Conservation (phyloP, 2,113 vertebrate species). For the Sylvia atricapilla region DNA sequence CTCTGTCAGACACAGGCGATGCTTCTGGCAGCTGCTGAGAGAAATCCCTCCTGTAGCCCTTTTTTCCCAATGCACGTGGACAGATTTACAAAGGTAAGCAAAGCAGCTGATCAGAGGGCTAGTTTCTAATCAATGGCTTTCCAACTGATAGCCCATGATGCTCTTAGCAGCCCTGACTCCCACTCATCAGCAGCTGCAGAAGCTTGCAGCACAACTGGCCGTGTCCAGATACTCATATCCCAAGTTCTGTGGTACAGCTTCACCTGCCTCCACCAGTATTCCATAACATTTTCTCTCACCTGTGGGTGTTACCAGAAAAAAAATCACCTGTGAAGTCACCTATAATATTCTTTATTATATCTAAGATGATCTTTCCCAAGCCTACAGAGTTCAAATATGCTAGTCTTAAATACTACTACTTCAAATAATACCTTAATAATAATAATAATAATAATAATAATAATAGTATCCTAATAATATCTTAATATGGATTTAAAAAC, state of each 20-base stretch:
- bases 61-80: background rate
- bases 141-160: background rate
- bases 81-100: background rate
- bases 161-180: background rate
- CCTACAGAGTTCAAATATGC: background rate
- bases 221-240: background rate
- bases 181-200: fast-evolving
- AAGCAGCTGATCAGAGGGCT: background rate
- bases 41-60: background rate
- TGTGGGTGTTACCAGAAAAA: background rate
- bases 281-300: background rate
- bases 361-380: background rate
- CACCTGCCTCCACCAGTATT: background rate
- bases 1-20: fast-evolving
- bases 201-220: background rate
- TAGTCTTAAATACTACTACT: background rate
- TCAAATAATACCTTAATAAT: background rate
- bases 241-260: background rate
- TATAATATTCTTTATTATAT: background rate
- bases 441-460: no score
- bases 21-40: background rate
- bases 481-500: background rate
- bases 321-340: background rate
- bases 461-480: background rate
- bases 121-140: background rate